These are phyloP conservation scores for Salmo trutta DNA, from an alignment of 2,797 vertebrate genomes.

Conservation along the genomic window DNA sequence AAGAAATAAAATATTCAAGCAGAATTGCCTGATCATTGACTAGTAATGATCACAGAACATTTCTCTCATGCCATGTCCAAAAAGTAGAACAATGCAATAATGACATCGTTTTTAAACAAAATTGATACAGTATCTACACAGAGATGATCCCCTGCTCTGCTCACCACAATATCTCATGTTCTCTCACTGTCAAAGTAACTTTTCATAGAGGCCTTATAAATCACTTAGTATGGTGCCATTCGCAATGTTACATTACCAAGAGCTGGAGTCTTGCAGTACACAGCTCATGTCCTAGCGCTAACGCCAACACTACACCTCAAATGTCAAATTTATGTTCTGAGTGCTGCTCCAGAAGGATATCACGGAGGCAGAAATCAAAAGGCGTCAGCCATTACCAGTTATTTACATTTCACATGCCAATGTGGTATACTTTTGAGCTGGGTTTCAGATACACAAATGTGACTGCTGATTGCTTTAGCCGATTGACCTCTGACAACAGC, in stretches of 20 bases:
- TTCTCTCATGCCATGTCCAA: constrained; percentile 13
- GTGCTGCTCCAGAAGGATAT: neutral
- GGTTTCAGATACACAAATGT: neutral
- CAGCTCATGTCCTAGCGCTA: constrained; percentile 45
- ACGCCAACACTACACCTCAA: constrained; percentile 4
- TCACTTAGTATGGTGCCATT: constrained; percentile 35
- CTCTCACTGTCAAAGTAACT: constrained; percentile 29
- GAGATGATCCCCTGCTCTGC: neutral
- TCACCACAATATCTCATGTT: constrained; percentile 12
- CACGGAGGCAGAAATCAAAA: neutral
- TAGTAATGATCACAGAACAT: neutral
- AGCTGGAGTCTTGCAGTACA: constrained; percentile 38
- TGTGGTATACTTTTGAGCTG: neutral
- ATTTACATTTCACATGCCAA: neutral
- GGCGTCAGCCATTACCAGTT: neutral
- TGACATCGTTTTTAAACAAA: constrained; percentile 4
- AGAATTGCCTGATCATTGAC: neutral
- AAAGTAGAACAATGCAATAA: neutral
- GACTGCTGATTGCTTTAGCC: constrained; percentile 17
- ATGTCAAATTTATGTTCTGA: neutral
- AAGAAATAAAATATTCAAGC: neutral
- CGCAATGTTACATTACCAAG: constrained; percentile 19
- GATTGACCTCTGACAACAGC: constrained; percentile 42
- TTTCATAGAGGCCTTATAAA: constrained; percentile 38
- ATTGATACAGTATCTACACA: neutral